Conservation (phyloP, 2,888 invertebrate species). For the Camptogramma bilineatum region DNA sequence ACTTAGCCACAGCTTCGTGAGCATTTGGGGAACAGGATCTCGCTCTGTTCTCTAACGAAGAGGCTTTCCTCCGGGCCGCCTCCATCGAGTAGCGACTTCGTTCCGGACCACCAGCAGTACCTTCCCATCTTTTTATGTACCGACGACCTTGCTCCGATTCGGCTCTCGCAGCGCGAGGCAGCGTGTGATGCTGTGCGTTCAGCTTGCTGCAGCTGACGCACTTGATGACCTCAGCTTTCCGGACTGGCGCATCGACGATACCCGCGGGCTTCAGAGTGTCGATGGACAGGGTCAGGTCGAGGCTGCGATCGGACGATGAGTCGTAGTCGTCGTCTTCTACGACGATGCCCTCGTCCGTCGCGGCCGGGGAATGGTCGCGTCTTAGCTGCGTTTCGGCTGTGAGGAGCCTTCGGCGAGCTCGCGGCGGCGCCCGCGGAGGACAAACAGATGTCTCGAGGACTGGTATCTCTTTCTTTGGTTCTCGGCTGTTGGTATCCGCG, state of each 20-base stretch:
- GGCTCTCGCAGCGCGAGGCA: slow-evolving; percentile 75
- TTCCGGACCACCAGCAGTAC: slow-evolving; percentile 72
- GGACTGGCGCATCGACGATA: slow-evolving; percentile 73
- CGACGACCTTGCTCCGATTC: slow-evolving; percentile 76
- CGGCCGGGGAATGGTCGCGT: slow-evolving; percentile 79
- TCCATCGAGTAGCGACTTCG: slow-evolving; percentile 74
- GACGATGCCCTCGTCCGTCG: slow-evolving; percentile 83
- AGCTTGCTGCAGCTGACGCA: slow-evolving; percentile 80
- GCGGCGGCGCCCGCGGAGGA: slow-evolving; percentile 76
- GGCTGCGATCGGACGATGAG: slow-evolving; percentile 85
- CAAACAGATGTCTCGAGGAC: slow-evolving; percentile 68
- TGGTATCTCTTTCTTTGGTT: slow-evolving; percentile 71
- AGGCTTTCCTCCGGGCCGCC: slow-evolving; percentile 76
- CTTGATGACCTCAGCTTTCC: slow-evolving; percentile 76
- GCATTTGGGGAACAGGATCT: slow-evolving; percentile 80
- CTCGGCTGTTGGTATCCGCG: slow-evolving; percentile 78
- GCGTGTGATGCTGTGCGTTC: slow-evolving; percentile 74
- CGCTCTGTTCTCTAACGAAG: slow-evolving; percentile 73
- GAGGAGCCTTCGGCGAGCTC: slow-evolving; percentile 74
- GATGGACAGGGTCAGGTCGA: slow-evolving; percentile 81
- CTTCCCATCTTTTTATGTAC: slow-evolving; percentile 80
- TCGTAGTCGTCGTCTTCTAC: slow-evolving; percentile 84
- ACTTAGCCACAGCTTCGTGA: slow-evolving; percentile 83
- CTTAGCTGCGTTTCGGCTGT: slow-evolving; percentile 74
- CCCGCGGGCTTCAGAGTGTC: slow-evolving; percentile 80